Base-by-base conservation (phyloP, 2,888 invertebrate species). In the Entomobrya multifasciata region DNA sequence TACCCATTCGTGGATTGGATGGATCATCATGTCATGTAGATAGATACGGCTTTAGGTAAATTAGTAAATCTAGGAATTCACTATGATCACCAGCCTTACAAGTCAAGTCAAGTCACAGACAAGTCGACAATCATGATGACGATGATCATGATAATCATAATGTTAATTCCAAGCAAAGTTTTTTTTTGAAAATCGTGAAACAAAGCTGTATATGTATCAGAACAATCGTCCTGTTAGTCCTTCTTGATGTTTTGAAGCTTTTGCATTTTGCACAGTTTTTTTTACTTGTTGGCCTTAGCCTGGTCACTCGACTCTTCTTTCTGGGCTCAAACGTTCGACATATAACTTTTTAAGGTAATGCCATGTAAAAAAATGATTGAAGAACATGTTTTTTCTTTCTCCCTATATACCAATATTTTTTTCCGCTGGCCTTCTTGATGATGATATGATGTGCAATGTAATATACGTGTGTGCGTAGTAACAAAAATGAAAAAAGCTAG, bases 361-460 rank as follows among this genome's bases (percentile, higher is more conserved):
- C 74, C 72, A 22, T 67, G 77, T 72, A 86, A 86, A 78, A 72
- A 79, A 86, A 80, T 80, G 86, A 80, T 86, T 74, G 78, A 86
- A 86, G 86, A 86, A 86, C 86, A 62, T 80, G 86, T 86, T 86
- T 86, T 79, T 84, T 62, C 74, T 52, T 72, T 41, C n/a, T n/a
- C n/a, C n/a, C n/a, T n/a, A n/a, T n/a, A n/a, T 62, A 55, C 4
- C 27, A 27, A 55, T 74, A 74, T 52, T 74, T n/a, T n/a, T n/a
- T n/a, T n/a, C n/a, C n/a, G n/a, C 55, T 52, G 27, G 55, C 17
- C 30, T 17, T 74, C 52, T 55, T 27, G 36, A n/a, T n/a, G n/a
- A n/a, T n/a, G n/a, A n/a, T n/a, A n/a, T n/a, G n/a, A n/a, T n/a
- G 10, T 55, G 27, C 27, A 13, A 72, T n/a, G n/a, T n/a, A n/a